phyloP scores from a whole-genome alignment of 35 echinoderm and acorn worm genomes.

The Lytechinus variegatus region DNA sequence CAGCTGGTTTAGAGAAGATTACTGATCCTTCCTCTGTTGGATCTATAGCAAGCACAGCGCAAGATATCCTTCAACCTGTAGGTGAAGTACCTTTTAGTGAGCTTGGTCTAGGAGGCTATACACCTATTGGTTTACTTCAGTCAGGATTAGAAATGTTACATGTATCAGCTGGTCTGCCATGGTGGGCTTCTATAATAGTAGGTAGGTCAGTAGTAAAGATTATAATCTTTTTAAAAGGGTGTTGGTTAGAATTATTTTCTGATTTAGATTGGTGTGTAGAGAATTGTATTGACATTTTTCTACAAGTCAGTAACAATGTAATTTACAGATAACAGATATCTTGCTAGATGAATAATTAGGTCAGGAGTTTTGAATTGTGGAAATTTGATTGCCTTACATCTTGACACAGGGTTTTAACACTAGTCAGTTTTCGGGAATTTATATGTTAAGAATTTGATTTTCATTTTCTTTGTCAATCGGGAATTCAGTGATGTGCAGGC shows the following conservation, averaged over 20 bases:
- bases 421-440: too few relatives aligned
- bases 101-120: conserved; percentile 79
- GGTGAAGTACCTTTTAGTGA: conserved; percentile 88
- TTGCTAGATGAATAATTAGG: too few relatives aligned
- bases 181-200: conserved; percentile 88
- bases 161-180: conserved; percentile 84
- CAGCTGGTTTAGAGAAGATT: conserved; percentile 19
- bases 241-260: background rate
- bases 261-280: too few relatives aligned
- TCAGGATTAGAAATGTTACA: conserved; percentile 79
- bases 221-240: background rate
- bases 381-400: too few relatives aligned
- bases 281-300: too few relatives aligned
- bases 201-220: conserved; percentile 49
- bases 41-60: conserved; percentile 66
- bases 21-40: conserved; percentile 8
- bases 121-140: conserved; percentile 86
- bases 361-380: too few relatives aligned
- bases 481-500: too few relatives aligned
- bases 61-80: conserved; percentile 85
- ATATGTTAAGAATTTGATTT: too few relatives aligned
- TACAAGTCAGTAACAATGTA: too few relatives aligned
- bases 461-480: too few relatives aligned
- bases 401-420: too few relatives aligned
- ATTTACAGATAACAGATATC: too few relatives aligned